phyloP scores from a whole-genome alignment of 2,113 vertebrate genomes.

The Tychaedon coryphoeus region DNA sequence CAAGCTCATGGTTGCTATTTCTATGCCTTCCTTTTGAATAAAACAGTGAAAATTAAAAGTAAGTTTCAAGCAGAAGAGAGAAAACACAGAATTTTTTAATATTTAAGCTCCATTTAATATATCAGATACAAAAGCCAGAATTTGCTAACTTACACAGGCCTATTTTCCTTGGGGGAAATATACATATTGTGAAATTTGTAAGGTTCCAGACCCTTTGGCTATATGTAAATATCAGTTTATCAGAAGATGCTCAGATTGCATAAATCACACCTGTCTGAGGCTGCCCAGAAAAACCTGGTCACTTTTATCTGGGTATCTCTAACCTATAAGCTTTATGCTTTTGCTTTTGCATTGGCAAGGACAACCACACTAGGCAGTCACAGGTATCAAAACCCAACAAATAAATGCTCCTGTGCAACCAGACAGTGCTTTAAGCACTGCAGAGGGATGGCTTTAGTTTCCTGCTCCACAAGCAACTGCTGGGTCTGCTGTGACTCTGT shows the following conservation, averaged over 20 bases:
- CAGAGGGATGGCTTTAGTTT: background rate
- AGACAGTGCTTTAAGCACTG: background rate
- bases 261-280: slow-evolving; percentile 14
- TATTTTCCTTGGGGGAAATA: background rate
- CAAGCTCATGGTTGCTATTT: slow-evolving; percentile 56
- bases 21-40: slow-evolving; percentile 58
- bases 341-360: background rate
- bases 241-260: slow-evolving; percentile 35
- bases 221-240: slow-evolving; percentile 29
- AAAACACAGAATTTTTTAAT: slow-evolving; percentile 48
- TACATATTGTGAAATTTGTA: slow-evolving; percentile 21
- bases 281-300: slow-evolving; percentile 24
- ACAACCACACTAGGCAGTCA: background rate
- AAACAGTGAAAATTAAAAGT: slow-evolving; percentile 41
- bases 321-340: background rate
- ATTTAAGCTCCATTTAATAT: slow-evolving; percentile 54
- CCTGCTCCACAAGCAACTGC: background rate
- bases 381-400: background rate
- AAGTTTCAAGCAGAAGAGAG: slow-evolving; percentile 61
- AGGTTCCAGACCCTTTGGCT: slow-evolving; percentile 52
- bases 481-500: background rate
- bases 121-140: slow-evolving; percentile 9
- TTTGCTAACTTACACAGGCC: slow-evolving; percentile 26
- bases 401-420: background rate
- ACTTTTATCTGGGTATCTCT: background rate